phyloP scores from a whole-genome alignment of 2,888 invertebrate species.

The Tetrapedia diversipes region DNA sequence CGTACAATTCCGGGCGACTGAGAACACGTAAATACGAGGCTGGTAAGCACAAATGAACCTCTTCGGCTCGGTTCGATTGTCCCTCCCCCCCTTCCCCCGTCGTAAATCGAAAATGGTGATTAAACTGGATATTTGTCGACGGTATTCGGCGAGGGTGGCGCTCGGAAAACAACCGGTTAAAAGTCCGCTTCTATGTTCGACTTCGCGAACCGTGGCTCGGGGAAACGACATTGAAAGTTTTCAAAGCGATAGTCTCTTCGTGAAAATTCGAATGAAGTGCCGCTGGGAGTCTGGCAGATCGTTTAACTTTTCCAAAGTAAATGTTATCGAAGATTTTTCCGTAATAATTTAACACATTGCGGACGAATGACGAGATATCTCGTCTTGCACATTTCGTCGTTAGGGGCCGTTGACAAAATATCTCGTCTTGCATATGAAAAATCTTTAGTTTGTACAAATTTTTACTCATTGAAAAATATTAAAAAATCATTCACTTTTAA shows the following conservation, averaged over 20 bases:
- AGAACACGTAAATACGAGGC: slow-evolving; percentile 23
- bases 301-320: background rate
- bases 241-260: background rate
- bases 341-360: no score
- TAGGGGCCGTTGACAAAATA: no score
- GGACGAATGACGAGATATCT: no score
- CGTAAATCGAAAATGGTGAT: slow-evolving; percentile 26
- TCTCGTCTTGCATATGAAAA: no score
- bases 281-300: no score
- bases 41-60: slow-evolving; percentile 16
- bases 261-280: background rate
- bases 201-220: background rate
- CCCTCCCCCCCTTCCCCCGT: no score
- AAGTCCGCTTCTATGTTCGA: background rate
- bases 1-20: slow-evolving; percentile 2
- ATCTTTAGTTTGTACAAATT: no score
- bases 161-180: background rate
- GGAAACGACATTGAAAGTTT: background rate
- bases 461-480: no score
- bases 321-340: no score
- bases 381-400: no score
- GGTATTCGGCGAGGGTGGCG: background rate
- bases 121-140: slow-evolving; percentile 16
- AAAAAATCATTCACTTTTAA: no score
- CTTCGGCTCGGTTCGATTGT: slow-evolving; percentile 11